Base-by-base conservation (phyloP, 2,113 vertebrate species). In the Corapipo altera region DNA sequence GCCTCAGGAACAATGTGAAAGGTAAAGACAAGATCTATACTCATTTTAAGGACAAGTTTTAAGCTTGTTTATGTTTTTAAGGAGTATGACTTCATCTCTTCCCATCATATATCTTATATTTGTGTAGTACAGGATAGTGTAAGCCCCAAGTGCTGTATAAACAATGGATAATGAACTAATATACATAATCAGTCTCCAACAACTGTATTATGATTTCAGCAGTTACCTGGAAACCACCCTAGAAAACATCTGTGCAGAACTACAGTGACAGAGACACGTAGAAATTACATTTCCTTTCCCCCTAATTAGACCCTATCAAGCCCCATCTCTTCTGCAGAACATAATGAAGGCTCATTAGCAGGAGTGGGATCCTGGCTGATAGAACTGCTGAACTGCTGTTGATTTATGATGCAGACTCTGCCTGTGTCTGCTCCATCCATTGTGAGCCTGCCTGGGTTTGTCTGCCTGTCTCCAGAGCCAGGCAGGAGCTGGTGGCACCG, bases 401-500 rank as follows among this genome's bases (percentile, higher is more conserved):
- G 49, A 52, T 76, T 70, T 78, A 52, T 59, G 23, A 32, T 6
- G 1, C 0, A 55, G 22, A 30, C 41, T 71, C 37, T 71, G 30
- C 27, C 19, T 49, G 12, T 4, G 0, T 28, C 21, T 39, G 3
- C 67, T 8, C 26, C 58, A 23, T 44, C 28, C 69, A 2, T 7
- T 8, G 6, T 13, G 39, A 82, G 66, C 37, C 41, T 78, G 55
- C 77, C 77, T 30, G 28, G 13, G 8, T 72, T 27, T 32, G 33
- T 27, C 33, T 43, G 61, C 52, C 43, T 41, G 19, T 16, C 51
- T 46, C 20, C 21, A 51, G 71, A 41, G 21, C 5, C 33, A 10
- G 58, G 15, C 24, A 20, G 15, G 27, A 74, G 44, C 43, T 0
- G 0, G 17, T 2, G 39, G 62, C 58, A 46, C 18, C 1, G 0